A percentile compares a stretch with the other conserved stretches of the same genome.
These are phyloP conservation scores for Choristoneura rosaceana DNA, from an alignment of 2,888 invertebrate species.

Conservation along the genomic window DNA sequence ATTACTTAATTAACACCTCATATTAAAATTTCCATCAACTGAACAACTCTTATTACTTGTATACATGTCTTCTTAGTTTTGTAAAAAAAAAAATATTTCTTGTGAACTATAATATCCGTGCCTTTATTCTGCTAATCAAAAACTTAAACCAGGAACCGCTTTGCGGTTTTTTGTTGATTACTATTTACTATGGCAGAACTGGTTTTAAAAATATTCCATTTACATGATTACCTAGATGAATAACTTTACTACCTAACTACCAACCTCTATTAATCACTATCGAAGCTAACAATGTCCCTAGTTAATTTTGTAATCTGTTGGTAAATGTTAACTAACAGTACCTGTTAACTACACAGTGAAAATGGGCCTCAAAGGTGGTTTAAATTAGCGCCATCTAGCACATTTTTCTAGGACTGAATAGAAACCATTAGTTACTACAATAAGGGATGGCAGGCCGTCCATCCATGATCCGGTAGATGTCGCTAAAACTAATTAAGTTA, in stretches of 20 bases:
- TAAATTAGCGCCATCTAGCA: neutral
- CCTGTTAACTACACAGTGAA: neutral
- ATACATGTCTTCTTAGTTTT: too few species aligned
- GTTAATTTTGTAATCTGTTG: neutral
- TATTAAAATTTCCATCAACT: too few species aligned
- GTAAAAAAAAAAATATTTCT: neutral
- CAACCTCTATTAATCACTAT: neutral
- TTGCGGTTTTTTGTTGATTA: neutral
- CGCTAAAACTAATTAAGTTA: neutral
- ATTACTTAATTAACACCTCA: too few species aligned
- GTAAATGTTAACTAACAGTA: neutral
- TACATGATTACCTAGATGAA: neutral
- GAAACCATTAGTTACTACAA: neutral
- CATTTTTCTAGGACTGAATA: neutral
- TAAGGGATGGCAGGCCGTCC: neutral
- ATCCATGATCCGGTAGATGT: neutral
- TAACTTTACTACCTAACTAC: neutral
- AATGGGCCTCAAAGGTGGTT: neutral
- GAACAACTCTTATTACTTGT: too few species aligned
- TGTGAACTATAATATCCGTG: neutral
- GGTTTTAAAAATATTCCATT: conserved; percentile 24
- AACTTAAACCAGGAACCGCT: conserved; percentile 15
- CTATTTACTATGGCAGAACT: neutral
- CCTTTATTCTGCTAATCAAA: neutral
- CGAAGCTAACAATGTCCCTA: neutral